These are phyloP conservation scores for Brachymystax lenok DNA, from an alignment of 2,797 vertebrate genomes.

Conservation along the genomic window DNA sequence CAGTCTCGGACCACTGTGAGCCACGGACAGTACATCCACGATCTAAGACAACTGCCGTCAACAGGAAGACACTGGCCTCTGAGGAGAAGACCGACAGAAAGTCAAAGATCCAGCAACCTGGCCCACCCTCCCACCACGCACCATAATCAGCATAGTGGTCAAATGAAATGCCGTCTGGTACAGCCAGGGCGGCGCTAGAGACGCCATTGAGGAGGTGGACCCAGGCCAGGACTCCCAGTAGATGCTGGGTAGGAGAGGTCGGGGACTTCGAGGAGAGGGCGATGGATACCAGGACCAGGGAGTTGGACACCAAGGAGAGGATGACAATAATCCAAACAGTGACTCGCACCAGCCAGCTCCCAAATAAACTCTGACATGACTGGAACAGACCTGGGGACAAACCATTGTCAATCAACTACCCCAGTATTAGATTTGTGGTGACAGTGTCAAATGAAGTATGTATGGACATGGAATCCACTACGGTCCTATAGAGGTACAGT, in stretches of 20 bases:
- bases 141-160: constrained; percentile 79
- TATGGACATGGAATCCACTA: too few relatives aligned
- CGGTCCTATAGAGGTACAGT: neutral
- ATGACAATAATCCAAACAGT: constrained; percentile 82
- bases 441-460: neutral
- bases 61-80: constrained; percentile 80
- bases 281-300: constrained; percentile 73
- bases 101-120: constrained; percentile 73
- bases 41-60: constrained; percentile 79
- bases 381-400: constrained; percentile 77
- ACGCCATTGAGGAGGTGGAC: constrained; percentile 77
- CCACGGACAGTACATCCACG: constrained; percentile 64
- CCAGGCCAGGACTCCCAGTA: constrained; percentile 76
- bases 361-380: constrained; percentile 79
- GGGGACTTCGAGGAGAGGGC: constrained; percentile 71
- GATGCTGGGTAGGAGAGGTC: constrained; percentile 74
- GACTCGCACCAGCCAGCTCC: constrained; percentile 80
- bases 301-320: constrained; percentile 77
- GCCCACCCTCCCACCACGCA: constrained; percentile 79
- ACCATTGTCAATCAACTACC: neutral
- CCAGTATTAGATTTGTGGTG: neutral
- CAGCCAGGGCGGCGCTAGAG: constrained; percentile 74
- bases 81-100: constrained; percentile 80
- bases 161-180: constrained; percentile 77
- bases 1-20: neutral